Base-by-base conservation (phyloP, 2,797 vertebrate species). In the Aldrovandia affinis region DNA sequence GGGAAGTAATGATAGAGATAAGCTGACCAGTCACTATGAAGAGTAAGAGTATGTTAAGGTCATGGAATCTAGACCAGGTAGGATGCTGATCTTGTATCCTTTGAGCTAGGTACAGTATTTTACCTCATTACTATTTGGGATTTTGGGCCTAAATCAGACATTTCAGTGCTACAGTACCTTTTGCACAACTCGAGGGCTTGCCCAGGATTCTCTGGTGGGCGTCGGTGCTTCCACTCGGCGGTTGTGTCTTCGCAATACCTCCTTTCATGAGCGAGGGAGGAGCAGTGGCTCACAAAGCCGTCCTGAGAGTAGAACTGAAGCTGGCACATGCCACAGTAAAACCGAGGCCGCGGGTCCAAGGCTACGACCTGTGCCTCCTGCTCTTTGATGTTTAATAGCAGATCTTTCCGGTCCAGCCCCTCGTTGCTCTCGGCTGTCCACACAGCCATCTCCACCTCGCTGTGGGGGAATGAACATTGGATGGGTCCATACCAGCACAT, bases 251-350 rank as follows among this genome's bases (percentile, higher is more conserved):
- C 92, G 0, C 92, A 90, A 30, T 97, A 93, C 91, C 96, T 94
- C 88, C 92, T 93, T 2, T 88, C n/a, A 0, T 98, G 97, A 86
- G 97, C 96, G 1, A 92, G 6, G 0, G 96, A 95, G 25, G 95
- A 92, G 85, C 98, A 97, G 92, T 98, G 97, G 85, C 95, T 93
- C 91, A 96, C 95, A 0, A 97, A 97, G 73, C 93, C 95, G 90
- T 97, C 96, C 81, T 94, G 92, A 0, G 96, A 95, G 85, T 10
- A 81, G 85, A 96, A 95, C 59, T 73, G 91, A 82, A 96, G 87
- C 83, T 94, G 89, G 88, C 97, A 98, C 18, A 96, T 55, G 0
- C 85, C 91, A 87, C 97, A 98, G 89, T 96, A 95, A 84, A 97
- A 91, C 0, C 81, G 89, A 85, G 78, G 83, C 0, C 61, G 15